These are phyloP conservation scores for Protonemura montana DNA, from an alignment of 2,888 invertebrate genomes.

Conservation along the genomic window DNA sequence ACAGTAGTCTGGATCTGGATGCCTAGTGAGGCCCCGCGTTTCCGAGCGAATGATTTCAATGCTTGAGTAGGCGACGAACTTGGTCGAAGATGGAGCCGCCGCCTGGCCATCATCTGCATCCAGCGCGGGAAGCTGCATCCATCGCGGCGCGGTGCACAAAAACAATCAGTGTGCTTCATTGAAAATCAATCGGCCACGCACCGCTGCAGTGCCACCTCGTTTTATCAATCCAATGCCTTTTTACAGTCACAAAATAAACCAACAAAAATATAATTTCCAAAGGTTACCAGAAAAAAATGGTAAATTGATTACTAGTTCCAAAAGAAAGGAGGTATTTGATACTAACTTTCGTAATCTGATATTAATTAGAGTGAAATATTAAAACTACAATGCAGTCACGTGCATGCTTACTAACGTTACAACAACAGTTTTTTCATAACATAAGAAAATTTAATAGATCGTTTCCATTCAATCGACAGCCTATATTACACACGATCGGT, in stretches of 20 bases:
- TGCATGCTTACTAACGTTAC: neutral
- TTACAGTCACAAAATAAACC: neutral
- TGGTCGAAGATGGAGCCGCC: neutral
- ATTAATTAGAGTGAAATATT: neutral
- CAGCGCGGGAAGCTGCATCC: neutral
- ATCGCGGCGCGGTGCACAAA: neutral
- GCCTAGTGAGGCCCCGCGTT: neutral
- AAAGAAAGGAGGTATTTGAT: neutral
- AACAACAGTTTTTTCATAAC: neutral
- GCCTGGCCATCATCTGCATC: neutral
- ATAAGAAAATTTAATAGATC: neutral
- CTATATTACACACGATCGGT: neutral
- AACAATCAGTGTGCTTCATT: neutral
- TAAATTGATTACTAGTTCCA: neutral
- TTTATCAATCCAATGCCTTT: neutral
- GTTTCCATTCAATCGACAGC: neutral
- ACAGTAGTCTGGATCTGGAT: neutral
- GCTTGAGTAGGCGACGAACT: conserved; percentile 19
- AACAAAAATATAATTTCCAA: neutral
- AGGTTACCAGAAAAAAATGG: neutral
- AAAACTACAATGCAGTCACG: neutral
- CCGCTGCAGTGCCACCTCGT: neutral
- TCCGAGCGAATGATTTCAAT: conserved; percentile 26
- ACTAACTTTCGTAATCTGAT: neutral
- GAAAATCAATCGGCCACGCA: conserved; percentile 7